Conservation (phyloP, 2,797 vertebrate species). For the Coccyzus lansbergi region DNA sequence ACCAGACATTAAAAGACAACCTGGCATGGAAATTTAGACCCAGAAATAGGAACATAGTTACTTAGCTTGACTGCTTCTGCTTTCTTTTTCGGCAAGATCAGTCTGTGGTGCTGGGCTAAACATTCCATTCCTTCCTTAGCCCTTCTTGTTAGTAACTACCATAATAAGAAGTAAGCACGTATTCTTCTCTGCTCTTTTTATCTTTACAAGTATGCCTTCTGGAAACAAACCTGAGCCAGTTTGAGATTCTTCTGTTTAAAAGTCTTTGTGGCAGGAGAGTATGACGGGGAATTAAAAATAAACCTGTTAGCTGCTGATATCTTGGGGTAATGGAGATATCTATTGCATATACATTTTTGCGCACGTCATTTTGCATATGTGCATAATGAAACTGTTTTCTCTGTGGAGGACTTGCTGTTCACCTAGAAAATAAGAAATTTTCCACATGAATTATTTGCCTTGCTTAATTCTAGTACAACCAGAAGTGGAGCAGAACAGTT, state of each 20-base stretch:
- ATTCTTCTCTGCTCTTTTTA: constrained; percentile 52
- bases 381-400: constrained; percentile 9
- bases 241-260: constrained; percentile 68
- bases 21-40: not conserved
- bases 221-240: constrained; percentile 67
- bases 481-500: constrained; percentile 16
- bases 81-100: constrained; percentile 1
- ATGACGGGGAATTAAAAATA: constrained; percentile 52
- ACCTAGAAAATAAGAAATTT: constrained; percentile 26
- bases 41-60: not conserved
- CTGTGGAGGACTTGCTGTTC: not conserved
- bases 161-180: not conserved
- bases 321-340: constrained; percentile 34
- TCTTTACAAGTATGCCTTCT: constrained; percentile 74
- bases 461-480: not conserved
- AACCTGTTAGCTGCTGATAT: constrained; percentile 42
- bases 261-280: constrained; percentile 44
- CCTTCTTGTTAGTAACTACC: not conserved
- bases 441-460: constrained; percentile 15
- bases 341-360: not conserved
- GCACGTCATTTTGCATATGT: not conserved
- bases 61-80: constrained; percentile 23
- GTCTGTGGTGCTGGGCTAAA: not conserved
- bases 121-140: constrained; percentile 45
- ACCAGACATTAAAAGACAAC: constrained; percentile 52